A percentile compares a stretch with the other conserved stretches of the same genome.
Conservation (phyloP, 2,888 invertebrate species). For the Mimachlamys varia region DNA sequence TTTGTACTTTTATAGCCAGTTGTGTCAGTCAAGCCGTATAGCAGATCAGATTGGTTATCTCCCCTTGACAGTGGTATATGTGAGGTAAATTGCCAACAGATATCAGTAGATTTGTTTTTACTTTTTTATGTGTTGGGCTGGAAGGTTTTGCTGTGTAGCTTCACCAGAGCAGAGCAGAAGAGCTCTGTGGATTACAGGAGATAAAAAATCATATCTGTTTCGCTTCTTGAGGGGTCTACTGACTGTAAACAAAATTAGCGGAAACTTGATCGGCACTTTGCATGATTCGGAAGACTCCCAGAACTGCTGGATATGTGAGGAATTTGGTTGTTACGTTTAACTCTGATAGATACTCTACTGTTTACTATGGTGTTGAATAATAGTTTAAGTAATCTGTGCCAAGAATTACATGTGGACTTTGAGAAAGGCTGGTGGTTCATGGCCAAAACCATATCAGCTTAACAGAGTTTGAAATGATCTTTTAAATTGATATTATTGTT, state of each 20-base stretch:
- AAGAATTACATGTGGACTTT: neutral
- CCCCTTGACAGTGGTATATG: neutral
- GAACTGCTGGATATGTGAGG: neutral
- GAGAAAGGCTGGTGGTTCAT: too few species aligned
- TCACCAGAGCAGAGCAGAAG: neutral
- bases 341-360: neutral
- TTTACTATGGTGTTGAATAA: neutral
- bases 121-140: neutral
- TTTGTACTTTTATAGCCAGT: neutral
- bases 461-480: too few species aligned
- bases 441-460: too few species aligned
- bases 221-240: constrained; percentile 8
- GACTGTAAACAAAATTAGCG: constrained; percentile 10
- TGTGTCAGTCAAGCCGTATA: constrained; percentile 13
- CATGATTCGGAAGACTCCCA: neutral
- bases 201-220: constrained; percentile 23
- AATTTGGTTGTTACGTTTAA: constrained; percentile 14
- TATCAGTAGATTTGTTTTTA: constrained; percentile 24
- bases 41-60: neutral
- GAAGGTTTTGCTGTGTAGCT: neutral
- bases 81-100: constrained; percentile 16
- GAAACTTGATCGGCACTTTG: neutral
- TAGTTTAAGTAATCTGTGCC: neutral
- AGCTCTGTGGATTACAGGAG: neutral
- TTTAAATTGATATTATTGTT: too few species aligned